A percentile compares a stretch with the other conserved stretches of the same genome.
Conservation (phyloP, 1,140 invertebrate species). For the Euura saliciscinereae region DNA sequence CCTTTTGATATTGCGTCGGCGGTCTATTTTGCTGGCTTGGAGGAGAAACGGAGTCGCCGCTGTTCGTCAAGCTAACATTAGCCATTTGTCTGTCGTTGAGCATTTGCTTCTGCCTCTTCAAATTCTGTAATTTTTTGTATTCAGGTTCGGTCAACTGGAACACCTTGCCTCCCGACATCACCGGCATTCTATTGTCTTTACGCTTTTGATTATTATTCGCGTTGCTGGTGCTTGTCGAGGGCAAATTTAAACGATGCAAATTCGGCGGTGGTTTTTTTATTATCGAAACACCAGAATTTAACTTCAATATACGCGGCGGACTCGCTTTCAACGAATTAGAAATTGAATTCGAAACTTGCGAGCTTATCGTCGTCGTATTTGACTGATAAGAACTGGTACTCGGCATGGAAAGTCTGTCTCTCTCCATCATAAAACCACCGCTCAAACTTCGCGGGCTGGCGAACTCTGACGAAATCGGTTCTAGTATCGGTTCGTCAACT, state of each 20-base stretch:
- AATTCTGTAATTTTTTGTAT: conserved; percentile 44
- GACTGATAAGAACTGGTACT: conserved; percentile 22
- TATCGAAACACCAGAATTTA: conserved; percentile 53
- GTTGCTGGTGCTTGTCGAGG: conserved; percentile 28
- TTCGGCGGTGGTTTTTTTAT: conserved; percentile 57
- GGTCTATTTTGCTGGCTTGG: not conserved
- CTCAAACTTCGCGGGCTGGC: conserved; percentile 45
- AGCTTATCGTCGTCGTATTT: not conserved
- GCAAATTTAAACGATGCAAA: conserved; percentile 46
- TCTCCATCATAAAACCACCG: conserved; percentile 46
- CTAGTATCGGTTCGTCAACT: conserved; percentile 52
- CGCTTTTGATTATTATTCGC: conserved; percentile 33
- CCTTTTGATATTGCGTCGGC: conserved; percentile 43
- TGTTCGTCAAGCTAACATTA: not conserved
- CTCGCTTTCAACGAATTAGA: conserved; percentile 23
- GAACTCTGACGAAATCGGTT: conserved; percentile 43
- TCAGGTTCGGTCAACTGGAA: conserved; percentile 52
- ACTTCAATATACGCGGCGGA: conserved; percentile 34
- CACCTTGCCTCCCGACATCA: conserved; percentile 45
- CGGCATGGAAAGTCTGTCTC: conserved; percentile 34
- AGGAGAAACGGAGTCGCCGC: not conserved
- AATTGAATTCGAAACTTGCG: conserved; percentile 15
- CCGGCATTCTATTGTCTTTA: conserved; percentile 33
- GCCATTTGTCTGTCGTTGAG: conserved; percentile 33
- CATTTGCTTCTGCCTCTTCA: conserved; percentile 53